phyloP scores from a whole-genome alignment of 1,140 invertebrate species.

The Drosophila pandora region DNA sequence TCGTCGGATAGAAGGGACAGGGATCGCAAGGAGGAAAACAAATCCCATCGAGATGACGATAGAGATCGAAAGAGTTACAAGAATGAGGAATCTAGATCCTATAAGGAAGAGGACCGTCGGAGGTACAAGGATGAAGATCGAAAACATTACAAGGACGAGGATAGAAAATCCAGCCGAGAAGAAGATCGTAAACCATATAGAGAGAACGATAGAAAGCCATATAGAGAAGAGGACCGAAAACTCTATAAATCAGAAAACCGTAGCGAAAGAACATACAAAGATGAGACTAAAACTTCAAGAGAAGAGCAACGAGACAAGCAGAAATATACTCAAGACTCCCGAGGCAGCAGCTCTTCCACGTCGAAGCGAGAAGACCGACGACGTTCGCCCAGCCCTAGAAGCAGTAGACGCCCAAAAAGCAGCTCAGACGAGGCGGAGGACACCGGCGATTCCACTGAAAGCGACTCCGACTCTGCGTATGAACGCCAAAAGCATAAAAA shows the following conservation, averaged over 20 bases:
- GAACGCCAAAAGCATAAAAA: slow-evolving; percentile 68
- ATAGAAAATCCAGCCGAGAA: slow-evolving; percentile 18
- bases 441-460: slow-evolving; percentile 69
- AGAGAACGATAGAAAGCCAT: slow-evolving; percentile 4
- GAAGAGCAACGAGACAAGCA: slow-evolving; percentile 24
- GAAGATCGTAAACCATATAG: slow-evolving; percentile 23
- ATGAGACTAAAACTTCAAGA: slow-evolving; percentile 13
- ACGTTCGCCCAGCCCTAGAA: slow-evolving; percentile 33
- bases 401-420: slow-evolving; percentile 34
- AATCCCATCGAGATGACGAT: slow-evolving; percentile 28
- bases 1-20: slow-evolving; percentile 26
- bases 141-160: slow-evolving; percentile 26
- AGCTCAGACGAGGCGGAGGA: slow-evolving; percentile 69
- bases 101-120: slow-evolving; percentile 4
- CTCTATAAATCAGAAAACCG: slow-evolving; percentile 11
- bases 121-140: slow-evolving; percentile 26
- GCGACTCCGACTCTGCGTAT: slow-evolving; percentile 70
- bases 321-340: slow-evolving; percentile 12
- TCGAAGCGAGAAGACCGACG: slow-evolving; percentile 25
- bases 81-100: neutral
- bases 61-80: slow-evolving; percentile 7
- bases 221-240: slow-evolving; percentile 38
- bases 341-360: slow-evolving; percentile 35
- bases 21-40: slow-evolving; percentile 23
- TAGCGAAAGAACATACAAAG: slow-evolving; percentile 1